These are phyloP conservation scores for Epizoanthus fatuus DNA, from an alignment of 92 coral and sea anemone species.

Conservation along the genomic window DNA sequence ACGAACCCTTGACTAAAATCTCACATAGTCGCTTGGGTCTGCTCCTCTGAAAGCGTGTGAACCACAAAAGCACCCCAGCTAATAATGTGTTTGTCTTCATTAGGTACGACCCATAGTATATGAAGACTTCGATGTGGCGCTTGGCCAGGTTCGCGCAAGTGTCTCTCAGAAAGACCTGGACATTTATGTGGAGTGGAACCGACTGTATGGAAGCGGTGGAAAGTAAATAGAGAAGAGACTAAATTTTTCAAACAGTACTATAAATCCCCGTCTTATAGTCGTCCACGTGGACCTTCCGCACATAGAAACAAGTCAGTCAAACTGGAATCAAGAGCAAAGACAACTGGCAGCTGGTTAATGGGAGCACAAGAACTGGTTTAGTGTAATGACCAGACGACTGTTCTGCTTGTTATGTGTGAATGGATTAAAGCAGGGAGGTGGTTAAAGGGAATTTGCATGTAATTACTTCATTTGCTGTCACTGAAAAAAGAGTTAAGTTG, in stretches of 20 bases:
- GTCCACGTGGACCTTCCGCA: no score
- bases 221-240: slow-evolving; percentile 32
- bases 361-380: no score
- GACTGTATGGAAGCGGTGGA: slow-evolving; percentile 90
- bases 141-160: slow-evolving; percentile 97
- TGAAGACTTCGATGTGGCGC: slow-evolving; percentile 91
- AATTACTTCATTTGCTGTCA: no score
- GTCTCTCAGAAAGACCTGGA: slow-evolving; percentile 92
- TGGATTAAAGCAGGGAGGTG: no score
- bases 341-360: no score
- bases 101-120: slow-evolving; percentile 94
- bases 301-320: no score
- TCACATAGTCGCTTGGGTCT: neutral
- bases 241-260: neutral
- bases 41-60: neutral
- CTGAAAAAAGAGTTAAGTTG: no score
- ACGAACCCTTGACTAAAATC: neutral
- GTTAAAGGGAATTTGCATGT: no score
- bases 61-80: neutral
- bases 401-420: no score
- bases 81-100: neutral
- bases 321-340: no score
- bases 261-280: no score
- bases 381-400: no score
- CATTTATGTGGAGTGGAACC: slow-evolving; percentile 90